These are phyloP conservation scores for Craseonycteris thonglongyai DNA, from an alignment of 2,113 vertebrate species.

Conservation along the genomic window DNA sequence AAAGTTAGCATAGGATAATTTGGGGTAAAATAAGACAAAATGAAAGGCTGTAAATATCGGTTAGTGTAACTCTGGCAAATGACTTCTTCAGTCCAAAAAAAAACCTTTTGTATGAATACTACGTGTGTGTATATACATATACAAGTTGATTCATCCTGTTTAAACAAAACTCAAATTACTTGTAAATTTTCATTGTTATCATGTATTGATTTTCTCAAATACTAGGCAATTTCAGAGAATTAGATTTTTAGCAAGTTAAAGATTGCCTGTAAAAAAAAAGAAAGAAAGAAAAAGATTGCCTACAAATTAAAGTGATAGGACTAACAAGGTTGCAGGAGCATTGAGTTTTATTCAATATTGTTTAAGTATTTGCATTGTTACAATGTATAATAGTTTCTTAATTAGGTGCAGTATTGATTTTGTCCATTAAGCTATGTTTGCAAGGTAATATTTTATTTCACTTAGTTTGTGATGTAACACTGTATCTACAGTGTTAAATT, in stretches of 20 bases:
- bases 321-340: neutral
- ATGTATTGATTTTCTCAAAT: neutral
- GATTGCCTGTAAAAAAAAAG: too few species aligned
- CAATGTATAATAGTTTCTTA: constrained; percentile 28
- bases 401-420: constrained; percentile 46
- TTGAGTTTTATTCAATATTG: neutral
- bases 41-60: neutral
- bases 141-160: neutral
- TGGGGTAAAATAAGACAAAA: neutral
- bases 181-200: neutral
- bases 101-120: neutral
- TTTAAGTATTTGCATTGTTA: neutral
- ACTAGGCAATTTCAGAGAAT: neutral
- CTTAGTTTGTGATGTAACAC: neutral
- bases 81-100: neutral
- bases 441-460: constrained; percentile 41
- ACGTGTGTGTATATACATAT: fast-evolving
- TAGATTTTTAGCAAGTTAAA: neutral
- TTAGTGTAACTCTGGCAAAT: neutral
- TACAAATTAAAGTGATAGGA: neutral
- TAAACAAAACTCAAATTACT: neutral
- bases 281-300: too few species aligned
- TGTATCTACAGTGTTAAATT: neutral
- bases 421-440: neutral
- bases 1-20: neutral